Evolutionary conservation across 2,113 vertebrate species (phyloP).

Genomic region (Nesogale talazaci): DNA sequence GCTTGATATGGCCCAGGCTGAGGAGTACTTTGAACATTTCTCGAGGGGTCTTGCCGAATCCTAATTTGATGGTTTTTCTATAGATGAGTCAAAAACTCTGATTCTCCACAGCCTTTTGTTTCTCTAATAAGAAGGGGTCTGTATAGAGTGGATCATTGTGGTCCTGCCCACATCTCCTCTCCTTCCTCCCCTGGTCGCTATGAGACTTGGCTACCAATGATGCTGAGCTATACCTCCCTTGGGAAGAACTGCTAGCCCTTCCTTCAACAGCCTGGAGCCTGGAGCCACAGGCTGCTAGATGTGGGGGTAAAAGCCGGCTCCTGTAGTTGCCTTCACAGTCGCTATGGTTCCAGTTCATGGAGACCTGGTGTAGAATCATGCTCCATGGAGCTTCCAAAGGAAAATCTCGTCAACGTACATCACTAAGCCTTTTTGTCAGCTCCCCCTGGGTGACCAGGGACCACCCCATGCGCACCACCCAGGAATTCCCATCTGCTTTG

Average conservation of each 20-base stretch:
- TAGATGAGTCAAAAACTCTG: background rate
- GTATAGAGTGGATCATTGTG: background rate
- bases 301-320: background rate
- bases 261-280: background rate
- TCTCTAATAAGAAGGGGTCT: background rate
- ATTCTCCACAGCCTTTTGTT: background rate
- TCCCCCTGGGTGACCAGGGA: background rate
- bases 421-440: background rate
- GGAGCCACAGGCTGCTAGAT: background rate
- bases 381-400: background rate
- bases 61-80: background rate
- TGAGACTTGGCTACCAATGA: background rate
- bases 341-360: background rate
- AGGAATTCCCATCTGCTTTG: background rate
- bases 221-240: background rate
- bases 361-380: background rate
- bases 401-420: background rate
- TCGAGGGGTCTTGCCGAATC: background rate
- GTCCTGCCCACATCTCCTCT: too few relatives aligned
- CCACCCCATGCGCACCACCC: background rate
- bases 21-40: background rate
- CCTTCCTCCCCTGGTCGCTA: too few relatives aligned
- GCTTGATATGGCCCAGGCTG: background rate
- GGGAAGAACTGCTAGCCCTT: background rate
- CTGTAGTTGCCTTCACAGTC: background rate